Percentiles rank a stretch among this genome's conserved stretches.
These are phyloP conservation scores for Lota lota DNA, from an alignment of 2,113 vertebrate genomes.

Conservation along the genomic window DNA sequence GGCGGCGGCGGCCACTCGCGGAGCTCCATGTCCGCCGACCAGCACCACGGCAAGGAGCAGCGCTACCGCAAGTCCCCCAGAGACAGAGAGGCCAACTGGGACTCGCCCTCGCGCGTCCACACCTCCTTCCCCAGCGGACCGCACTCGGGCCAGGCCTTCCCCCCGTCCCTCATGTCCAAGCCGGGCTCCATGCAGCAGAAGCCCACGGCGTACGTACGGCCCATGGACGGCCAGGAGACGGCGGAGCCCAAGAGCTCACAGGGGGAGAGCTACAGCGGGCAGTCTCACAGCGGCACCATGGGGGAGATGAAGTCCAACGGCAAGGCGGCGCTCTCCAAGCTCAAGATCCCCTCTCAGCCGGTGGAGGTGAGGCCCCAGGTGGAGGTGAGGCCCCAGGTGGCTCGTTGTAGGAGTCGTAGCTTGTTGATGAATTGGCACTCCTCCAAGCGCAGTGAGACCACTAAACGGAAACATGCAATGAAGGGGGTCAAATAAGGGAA, in stretches of 20 bases:
- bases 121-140: conserved; percentile 86
- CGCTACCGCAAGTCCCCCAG: conserved; percentile 94
- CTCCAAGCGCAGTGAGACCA: too few species aligned
- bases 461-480: too few species aligned
- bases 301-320: conserved; percentile 90
- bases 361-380: conserved; percentile 83
- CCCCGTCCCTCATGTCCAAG: conserved; percentile 94
- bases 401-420: conserved; percentile 37
- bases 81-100: conserved; percentile 92
- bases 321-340: conserved; percentile 93
- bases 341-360: conserved; percentile 95
- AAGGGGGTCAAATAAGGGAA: too few species aligned
- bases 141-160: conserved; percentile 90
- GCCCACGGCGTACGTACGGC: conserved; percentile 95
- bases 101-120: conserved; percentile 91
- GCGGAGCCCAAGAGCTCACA: conserved; percentile 88
- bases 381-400: conserved; percentile 81
- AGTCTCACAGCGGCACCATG: conserved; percentile 81
- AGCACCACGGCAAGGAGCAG: conserved; percentile 89
- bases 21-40: conserved; percentile 82
- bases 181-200: conserved; percentile 93
- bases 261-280: conserved; percentile 85
- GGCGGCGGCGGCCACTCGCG: conserved; percentile 75
- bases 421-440: too few species aligned
- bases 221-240: conserved; percentile 98